A percentile compares a stretch with the other conserved stretches of the same genome.
Conservation (phyloP, 2,113 vertebrate species). For the Mesembrinibis cayennensis region DNA sequence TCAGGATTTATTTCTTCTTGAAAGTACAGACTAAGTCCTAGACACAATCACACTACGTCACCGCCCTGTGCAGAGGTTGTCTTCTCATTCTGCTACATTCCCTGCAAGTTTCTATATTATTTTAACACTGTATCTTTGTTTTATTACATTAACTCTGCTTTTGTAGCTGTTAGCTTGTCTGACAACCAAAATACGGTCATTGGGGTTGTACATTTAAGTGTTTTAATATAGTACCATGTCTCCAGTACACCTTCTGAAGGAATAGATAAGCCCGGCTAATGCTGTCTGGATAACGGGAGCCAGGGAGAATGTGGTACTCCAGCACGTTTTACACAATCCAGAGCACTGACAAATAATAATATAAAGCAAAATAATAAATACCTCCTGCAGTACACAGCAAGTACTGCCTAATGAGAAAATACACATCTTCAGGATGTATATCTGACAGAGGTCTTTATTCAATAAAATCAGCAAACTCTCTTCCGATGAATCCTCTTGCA, state of each 20-base stretch:
- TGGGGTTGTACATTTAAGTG: not conserved
- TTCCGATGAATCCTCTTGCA: not conserved
- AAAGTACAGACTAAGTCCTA: not conserved
- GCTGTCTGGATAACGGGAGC: not conserved
- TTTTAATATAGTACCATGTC: not conserved
- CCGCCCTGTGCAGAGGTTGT: not conserved
- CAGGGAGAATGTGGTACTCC: not conserved
- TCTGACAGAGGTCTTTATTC: not conserved
- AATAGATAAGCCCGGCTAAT: not conserved
- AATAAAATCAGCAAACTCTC: not conserved
- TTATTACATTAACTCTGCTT: not conserved
- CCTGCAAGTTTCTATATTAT: not conserved
- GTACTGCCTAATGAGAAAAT: not conserved
- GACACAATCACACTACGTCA: not conserved
- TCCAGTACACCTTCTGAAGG: not conserved
- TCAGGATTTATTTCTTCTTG: constrained; percentile 44
- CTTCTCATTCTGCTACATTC: not conserved
- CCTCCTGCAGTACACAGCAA: not conserved
- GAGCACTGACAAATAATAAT: not conserved
- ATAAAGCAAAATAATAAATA: not conserved
- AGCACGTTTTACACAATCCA: not conserved
- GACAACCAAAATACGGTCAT: not conserved
- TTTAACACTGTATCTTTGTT: not conserved
- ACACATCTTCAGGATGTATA: not conserved
- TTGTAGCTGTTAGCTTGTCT: not conserved